Evolutionary conservation across 1,140 invertebrate species (phyloP).

Genomic region (Drosophila fuyamai): DNA sequence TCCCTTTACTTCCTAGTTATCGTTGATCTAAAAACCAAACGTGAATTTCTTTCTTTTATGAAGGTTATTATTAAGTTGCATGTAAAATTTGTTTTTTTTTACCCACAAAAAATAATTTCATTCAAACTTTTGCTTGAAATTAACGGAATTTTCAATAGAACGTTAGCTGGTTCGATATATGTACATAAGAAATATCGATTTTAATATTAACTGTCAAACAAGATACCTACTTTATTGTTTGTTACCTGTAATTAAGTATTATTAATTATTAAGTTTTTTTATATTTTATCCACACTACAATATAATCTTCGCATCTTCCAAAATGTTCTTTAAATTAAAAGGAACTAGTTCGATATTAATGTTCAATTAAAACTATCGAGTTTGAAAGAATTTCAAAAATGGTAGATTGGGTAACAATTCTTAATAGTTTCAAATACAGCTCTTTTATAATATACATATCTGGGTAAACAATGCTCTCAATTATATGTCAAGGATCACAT

Average conservation of each 20-base stretch:
- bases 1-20: constrained; percentile 6
- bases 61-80: not conserved
- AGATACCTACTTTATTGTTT: too few relatives aligned
- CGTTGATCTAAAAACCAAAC: not conserved
- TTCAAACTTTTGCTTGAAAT: not conserved
- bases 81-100: too few relatives aligned
- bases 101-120: too few relatives aligned
- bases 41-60: not conserved
- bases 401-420: too few relatives aligned
- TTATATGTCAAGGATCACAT: too few relatives aligned
- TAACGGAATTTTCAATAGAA: not conserved
- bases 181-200: not conserved
- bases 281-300: not conserved
- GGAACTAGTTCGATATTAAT: not conserved
- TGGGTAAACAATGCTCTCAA: too few relatives aligned
- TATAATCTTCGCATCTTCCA: not conserved
- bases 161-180: not conserved
- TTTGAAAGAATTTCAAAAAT: not conserved
- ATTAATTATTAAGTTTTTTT: not conserved
- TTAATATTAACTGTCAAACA: not conserved
- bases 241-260: not conserved
- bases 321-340: not conserved
- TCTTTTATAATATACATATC: too few relatives aligned
- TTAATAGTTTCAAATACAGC: too few relatives aligned
- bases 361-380: not conserved